Conservation (phyloP, 2,113 vertebrate species). For the Pygathrix nemaeus region DNA sequence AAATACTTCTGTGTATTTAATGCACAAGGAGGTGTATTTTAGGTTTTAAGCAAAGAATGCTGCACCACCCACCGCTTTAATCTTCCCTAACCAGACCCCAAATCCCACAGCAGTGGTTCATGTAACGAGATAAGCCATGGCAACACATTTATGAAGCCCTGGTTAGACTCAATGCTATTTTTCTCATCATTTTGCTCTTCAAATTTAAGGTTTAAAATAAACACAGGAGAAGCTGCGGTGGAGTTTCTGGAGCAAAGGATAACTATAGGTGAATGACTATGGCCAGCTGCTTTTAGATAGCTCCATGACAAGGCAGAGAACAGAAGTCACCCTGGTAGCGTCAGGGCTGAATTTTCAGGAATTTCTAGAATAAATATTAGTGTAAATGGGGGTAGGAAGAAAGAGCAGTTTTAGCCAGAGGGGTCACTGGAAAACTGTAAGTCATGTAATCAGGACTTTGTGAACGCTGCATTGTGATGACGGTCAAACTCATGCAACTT, state of each 20-base stretch:
- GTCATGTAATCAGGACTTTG: not conserved
- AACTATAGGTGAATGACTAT: not conserved
- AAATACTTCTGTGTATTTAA: slow-evolving; percentile 75
- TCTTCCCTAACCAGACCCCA: slow-evolving; percentile 65
- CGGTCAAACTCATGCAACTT: slow-evolving; percentile 39
- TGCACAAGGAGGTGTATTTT: slow-evolving; percentile 64
- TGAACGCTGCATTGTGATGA: not conserved
- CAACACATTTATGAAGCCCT: slow-evolving; percentile 48
- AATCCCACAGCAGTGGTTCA: slow-evolving; percentile 55
- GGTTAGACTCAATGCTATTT: not conserved
- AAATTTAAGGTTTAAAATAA: slow-evolving; percentile 20
- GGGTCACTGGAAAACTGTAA: not conserved
- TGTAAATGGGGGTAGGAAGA: not conserved
- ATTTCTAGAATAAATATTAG: slow-evolving; percentile 63
- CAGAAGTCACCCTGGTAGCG: slow-evolving; percentile 57
- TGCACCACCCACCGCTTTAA: slow-evolving; percentile 57
- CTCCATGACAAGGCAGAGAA: slow-evolving; percentile 34
- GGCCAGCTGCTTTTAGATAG: not conserved
- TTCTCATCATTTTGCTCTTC: not conserved
- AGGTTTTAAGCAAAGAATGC: slow-evolving; percentile 69
- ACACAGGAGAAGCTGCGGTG: not conserved
- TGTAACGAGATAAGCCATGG: slow-evolving; percentile 46
- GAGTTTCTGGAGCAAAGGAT: not conserved
- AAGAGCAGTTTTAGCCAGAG: not conserved
- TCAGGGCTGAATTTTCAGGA: slow-evolving; percentile 52